These are phyloP conservation scores for Zaprionus vittiger DNA, from an alignment of 1,140 invertebrate species.

Conservation along the genomic window DNA sequence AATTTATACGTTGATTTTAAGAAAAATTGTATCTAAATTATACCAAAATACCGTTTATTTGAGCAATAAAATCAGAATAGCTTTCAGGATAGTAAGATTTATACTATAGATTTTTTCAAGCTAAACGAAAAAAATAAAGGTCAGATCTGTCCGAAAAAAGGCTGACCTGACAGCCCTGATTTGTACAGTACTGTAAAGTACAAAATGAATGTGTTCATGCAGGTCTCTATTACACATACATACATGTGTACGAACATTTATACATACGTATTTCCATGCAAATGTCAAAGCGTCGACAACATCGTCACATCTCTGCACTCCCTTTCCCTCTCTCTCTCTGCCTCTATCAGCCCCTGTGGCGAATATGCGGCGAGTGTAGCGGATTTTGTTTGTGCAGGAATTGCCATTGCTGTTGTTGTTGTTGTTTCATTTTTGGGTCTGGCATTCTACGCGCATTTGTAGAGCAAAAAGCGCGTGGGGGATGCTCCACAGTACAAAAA, in stretches of 20 bases:
- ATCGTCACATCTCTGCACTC: constrained; percentile 34
- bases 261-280: constrained; percentile 40
- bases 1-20: too few species aligned
- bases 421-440: constrained; percentile 35
- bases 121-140: too few species aligned
- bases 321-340: background rate
- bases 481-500: constrained; percentile 27
- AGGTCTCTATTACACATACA: background rate
- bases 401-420: constrained; percentile 23
- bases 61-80: too few species aligned
- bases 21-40: too few species aligned
- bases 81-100: too few species aligned
- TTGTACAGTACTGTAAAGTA: too few species aligned
- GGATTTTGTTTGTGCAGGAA: constrained; percentile 51
- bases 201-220: too few species aligned
- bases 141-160: too few species aligned
- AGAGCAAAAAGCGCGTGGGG: constrained; percentile 16
- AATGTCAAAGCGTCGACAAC: constrained; percentile 49
- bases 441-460: constrained; percentile 36
- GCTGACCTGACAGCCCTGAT: too few species aligned
- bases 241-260: background rate
- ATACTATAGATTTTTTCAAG: fast-evolving
- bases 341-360: constrained; percentile 13
- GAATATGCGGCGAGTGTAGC: constrained; percentile 36
- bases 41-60: too few species aligned